These are phyloP conservation scores for Rhamphomyia laevipes DNA, from an alignment of 2,888 invertebrate genomes.

Conservation along the genomic window DNA sequence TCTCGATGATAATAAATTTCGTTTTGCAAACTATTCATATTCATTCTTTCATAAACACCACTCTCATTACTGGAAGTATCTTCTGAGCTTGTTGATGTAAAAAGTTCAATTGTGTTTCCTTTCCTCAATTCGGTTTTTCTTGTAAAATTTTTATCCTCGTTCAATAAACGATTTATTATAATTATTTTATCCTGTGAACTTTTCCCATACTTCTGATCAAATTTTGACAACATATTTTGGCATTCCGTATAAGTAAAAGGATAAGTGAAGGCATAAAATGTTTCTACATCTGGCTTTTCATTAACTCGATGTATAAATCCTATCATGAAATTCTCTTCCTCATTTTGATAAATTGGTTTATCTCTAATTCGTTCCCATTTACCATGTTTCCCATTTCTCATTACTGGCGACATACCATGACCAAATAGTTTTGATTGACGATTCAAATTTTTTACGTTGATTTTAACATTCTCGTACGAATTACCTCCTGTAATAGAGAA, in stretches of 20 bases:
- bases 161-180: too few species aligned
- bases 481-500: conserved; percentile 57
- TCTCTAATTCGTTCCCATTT: conserved; percentile 78
- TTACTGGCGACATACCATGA: conserved; percentile 83
- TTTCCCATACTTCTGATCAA: conserved; percentile 43
- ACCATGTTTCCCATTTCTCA: conserved; percentile 59
- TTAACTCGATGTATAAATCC: conserved; percentile 60
- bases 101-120: too few species aligned
- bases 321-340: conserved; percentile 60
- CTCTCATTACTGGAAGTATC: too few species aligned
- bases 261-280: conserved; percentile 85
- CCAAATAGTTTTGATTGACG: conserved; percentile 83
- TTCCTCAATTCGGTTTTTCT: too few species aligned
- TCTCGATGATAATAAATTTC: conserved; percentile 80
- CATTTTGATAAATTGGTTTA: conserved; percentile 58
- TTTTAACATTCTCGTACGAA: conserved; percentile 50
- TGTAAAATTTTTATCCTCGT: too few species aligned
- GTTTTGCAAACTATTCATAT: conserved; percentile 32
- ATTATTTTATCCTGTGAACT: conserved; percentile 5
- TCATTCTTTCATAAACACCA: too few species aligned
- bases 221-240: conserved; percentile 55
- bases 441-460: conserved; percentile 80
- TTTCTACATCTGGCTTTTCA: conserved; percentile 58
- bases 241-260: conserved; percentile 78
- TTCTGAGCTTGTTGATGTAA: too few species aligned